phyloP scores from a whole-genome alignment of 2,797 vertebrate genomes.

The Pterois miles region DNA sequence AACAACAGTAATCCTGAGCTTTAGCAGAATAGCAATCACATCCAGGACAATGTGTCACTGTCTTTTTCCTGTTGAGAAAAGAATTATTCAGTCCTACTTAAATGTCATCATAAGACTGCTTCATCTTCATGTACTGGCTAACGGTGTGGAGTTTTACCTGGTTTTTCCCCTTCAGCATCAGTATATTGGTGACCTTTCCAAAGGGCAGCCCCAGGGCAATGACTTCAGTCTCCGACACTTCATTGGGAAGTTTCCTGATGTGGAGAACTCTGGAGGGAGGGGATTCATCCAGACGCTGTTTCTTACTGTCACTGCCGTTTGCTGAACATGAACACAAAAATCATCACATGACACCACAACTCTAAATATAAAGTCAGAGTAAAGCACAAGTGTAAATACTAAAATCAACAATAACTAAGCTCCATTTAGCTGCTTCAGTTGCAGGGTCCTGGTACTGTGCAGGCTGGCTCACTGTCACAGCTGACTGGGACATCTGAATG shows the following conservation, averaged over 20 bases:
- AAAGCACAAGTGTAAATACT: background rate
- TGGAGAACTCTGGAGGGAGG: slow-evolving; percentile 97
- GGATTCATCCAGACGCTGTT: slow-evolving; percentile 95
- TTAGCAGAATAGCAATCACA: background rate
- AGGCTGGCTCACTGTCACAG: background rate
- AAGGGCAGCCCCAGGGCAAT: slow-evolving; percentile 97
- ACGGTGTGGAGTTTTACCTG: slow-evolving; percentile 82
- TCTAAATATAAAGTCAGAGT: background rate
- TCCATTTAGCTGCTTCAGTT: background rate
- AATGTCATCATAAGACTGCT: background rate
- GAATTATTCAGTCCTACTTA: background rate
- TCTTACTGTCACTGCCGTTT: slow-evolving; percentile 98
- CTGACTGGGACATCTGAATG: background rate
- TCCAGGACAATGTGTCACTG: background rate
- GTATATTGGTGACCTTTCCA: slow-evolving; percentile 98
- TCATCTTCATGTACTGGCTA: background rate
- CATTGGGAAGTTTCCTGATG: slow-evolving; percentile 96
- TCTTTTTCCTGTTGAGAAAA: background rate
- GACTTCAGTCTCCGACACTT: slow-evolving; percentile 98
- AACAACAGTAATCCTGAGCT: background rate
- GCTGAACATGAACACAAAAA: slow-evolving; percentile 75
- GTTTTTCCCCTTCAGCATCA: slow-evolving; percentile 99
- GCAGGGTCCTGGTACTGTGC: background rate
- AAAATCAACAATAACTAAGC: background rate
- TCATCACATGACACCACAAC: background rate